Evolutionary conservation across 2,797 vertebrate species (phyloP).

Genomic region (Neostethus bicornis): DNA sequence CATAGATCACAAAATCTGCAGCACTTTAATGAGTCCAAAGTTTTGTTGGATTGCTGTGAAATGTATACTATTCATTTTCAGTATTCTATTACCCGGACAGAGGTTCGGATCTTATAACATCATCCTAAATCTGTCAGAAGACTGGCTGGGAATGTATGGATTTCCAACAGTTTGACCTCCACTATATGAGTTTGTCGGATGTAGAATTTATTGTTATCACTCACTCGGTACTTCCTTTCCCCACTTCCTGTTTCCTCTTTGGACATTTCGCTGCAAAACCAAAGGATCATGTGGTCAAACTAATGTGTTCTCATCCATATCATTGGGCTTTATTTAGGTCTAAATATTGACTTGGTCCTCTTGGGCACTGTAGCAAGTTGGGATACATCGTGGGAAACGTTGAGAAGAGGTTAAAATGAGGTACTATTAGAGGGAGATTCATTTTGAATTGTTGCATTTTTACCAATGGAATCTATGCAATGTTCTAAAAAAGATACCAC

Average conservation of each 20-base stretch:
- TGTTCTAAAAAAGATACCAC: neutral
- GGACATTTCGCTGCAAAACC: slow-evolving; percentile 19
- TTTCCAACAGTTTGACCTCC: slow-evolving; percentile 12
- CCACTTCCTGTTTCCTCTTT: slow-evolving; percentile 67
- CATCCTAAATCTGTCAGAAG: slow-evolving; percentile 27
- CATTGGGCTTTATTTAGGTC: neutral
- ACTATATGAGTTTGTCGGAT: slow-evolving; percentile 38
- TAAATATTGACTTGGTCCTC: neutral
- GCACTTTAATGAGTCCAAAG: neutral
- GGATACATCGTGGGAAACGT: neutral
- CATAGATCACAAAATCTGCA: no score
- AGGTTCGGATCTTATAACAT: neutral
- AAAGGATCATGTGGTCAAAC: slow-evolving; percentile 13
- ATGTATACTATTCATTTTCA: neutral
- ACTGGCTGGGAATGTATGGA: slow-evolving; percentile 28
- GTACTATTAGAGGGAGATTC: neutral
- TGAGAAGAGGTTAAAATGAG: neutral
- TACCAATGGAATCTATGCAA: neutral
- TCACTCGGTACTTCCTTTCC: slow-evolving; percentile 54
- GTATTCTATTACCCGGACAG: neutral
- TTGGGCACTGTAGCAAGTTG: neutral
- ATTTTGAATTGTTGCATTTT: neutral
- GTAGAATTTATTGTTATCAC: slow-evolving; percentile 56
- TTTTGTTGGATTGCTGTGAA: neutral
- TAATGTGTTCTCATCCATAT: neutral